A percentile compares a stretch with the other conserved stretches of the same genome.
Evolutionary conservation across 2,113 vertebrate genomes (phyloP).

Genomic region (Halichoeres trimaculatus): DNA sequence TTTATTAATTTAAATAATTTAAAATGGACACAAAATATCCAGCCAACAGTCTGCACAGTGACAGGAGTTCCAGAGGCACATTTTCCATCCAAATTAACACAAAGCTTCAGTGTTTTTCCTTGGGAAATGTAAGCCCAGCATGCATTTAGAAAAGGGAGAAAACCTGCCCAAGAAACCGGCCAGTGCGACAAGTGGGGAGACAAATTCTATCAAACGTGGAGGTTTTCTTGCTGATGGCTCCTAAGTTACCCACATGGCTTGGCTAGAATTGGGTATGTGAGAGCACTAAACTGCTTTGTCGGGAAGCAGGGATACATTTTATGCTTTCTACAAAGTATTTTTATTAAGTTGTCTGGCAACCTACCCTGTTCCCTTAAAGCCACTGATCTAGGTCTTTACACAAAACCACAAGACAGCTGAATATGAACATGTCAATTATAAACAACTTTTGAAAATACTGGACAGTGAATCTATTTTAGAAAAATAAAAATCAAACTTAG

Average conservation of each 20-base stretch:
- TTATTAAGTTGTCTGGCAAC: constrained; percentile 37
- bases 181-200: constrained; percentile 40
- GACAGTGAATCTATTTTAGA: constrained; percentile 61
- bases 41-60: constrained; percentile 67
- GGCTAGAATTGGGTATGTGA: constrained; percentile 34
- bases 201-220: constrained; percentile 50
- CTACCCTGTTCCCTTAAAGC: constrained; percentile 57
- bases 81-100: constrained; percentile 67
- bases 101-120: constrained; percentile 72
- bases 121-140: constrained; percentile 73
- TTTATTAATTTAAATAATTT: constrained; percentile 88
- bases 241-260: constrained; percentile 46
- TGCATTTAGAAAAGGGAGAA: constrained; percentile 65
- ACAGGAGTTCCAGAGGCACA: constrained; percentile 69
- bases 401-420: constrained; percentile 65
- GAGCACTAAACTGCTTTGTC: constrained; percentile 37
- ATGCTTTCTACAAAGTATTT: constrained; percentile 36
- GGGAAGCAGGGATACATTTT: constrained; percentile 35
- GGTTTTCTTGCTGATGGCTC: constrained; percentile 31
- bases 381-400: constrained; percentile 55
- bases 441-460: constrained; percentile 72
- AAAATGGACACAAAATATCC: constrained; percentile 80
- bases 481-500: constrained; percentile 14
- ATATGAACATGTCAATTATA: constrained; percentile 65
- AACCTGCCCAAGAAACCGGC: constrained; percentile 62